Evolutionary conservation across 2,113 vertebrate species (phyloP).

Genomic region (Misgurnus anguillicaudatus): DNA sequence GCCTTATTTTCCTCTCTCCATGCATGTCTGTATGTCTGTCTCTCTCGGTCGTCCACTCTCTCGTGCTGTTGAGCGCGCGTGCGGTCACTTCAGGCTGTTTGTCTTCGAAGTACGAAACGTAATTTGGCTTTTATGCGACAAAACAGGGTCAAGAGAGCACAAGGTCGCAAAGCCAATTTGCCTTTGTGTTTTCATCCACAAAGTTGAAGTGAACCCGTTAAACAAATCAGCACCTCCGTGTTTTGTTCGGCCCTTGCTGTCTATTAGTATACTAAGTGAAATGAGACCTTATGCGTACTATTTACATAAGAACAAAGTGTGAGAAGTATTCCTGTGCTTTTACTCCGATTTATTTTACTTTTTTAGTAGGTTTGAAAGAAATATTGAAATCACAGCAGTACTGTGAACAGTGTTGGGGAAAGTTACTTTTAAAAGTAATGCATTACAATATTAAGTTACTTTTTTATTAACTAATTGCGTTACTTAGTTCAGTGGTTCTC

Average conservation of each 20-base stretch:
- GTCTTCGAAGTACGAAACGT: slow-evolving; percentile 49
- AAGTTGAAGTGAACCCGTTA: slow-evolving; percentile 39
- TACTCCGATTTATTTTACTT: not conserved
- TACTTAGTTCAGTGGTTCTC: no score
- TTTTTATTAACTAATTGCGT: no score
- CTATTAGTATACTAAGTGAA: not conserved
- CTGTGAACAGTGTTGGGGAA: no score
- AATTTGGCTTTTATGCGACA: slow-evolving; percentile 47
- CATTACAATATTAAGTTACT: no score
- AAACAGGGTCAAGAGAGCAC: slow-evolving; percentile 43
- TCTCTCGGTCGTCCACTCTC: not conserved
- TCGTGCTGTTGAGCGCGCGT: not conserved
- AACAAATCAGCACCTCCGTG: slow-evolving; percentile 13
- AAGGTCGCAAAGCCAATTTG: slow-evolving; percentile 38
- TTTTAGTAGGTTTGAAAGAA: no score
- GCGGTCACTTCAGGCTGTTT: slow-evolving; percentile 25
- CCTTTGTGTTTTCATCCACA: slow-evolving; percentile 33
- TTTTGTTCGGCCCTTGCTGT: not conserved
- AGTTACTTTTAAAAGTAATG: no score
- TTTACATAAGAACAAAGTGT: not conserved
- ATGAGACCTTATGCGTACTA: not conserved
- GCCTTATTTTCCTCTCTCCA: not conserved
- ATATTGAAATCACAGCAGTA: no score
- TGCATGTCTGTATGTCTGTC: not conserved
- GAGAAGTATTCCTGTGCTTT: not conserved